Percentiles rank a stretch among this genome's conserved stretches.
phyloP scores from a whole-genome alignment of 2,113 vertebrate species.

The Amphiprion ocellaris region DNA sequence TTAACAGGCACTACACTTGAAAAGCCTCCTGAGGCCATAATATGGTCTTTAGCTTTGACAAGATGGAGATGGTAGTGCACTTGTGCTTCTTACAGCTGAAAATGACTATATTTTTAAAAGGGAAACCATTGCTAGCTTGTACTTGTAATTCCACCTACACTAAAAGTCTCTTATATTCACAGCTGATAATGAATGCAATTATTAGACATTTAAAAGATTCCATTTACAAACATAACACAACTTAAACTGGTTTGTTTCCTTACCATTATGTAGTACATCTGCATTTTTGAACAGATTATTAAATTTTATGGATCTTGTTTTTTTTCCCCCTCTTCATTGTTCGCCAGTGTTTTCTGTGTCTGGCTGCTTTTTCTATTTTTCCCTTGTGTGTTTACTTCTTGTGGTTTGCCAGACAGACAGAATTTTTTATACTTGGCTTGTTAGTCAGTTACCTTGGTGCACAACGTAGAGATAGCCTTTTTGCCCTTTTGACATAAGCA shows the following conservation, averaged over 20 bases:
- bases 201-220: slow-evolving; percentile 2
- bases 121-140: slow-evolving; percentile 45
- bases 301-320: slow-evolving; percentile 13
- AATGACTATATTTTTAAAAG: slow-evolving; percentile 39
- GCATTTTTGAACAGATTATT: slow-evolving; percentile 1
- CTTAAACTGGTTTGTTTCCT: not conserved
- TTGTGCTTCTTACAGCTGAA: slow-evolving; percentile 52
- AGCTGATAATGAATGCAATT: slow-evolving; percentile 8
- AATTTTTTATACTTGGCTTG: slow-evolving; percentile 19
- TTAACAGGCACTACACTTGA: slow-evolving; percentile 65
- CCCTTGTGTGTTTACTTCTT: not conserved
- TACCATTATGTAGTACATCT: not conserved
- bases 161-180: slow-evolving; percentile 4
- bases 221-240: not conserved
- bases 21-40: slow-evolving; percentile 70
- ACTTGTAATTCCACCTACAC: slow-evolving; percentile 1
- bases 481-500: slow-evolving; percentile 8
- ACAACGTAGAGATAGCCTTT: not conserved
- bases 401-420: slow-evolving; percentile 1
- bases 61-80: slow-evolving; percentile 62
- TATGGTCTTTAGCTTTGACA: slow-evolving; percentile 70
- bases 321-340: slow-evolving; percentile 14
- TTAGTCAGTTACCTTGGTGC: not conserved
- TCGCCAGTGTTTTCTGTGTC: not conserved
- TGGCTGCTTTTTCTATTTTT: not conserved